Base-by-base conservation (phyloP, 1,140 invertebrate genomes). In the Drosophila parabipectinata region DNA sequence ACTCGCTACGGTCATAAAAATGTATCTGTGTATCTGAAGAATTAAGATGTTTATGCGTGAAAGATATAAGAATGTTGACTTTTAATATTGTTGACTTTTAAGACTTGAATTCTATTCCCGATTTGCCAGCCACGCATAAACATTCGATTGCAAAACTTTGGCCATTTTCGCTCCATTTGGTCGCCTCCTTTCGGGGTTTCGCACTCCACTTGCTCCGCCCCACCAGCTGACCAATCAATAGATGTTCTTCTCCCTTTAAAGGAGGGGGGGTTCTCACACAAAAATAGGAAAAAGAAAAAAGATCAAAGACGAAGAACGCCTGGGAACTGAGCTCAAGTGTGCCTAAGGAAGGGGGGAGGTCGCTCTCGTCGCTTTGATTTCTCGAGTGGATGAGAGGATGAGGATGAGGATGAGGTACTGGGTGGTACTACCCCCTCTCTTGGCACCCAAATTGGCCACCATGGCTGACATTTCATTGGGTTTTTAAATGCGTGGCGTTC, bases 271-370 rank as follows among this genome's bases (percentile, higher is more conserved):
- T 61, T 44, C 41, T 45, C 45, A 45, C 50, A 45, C 21, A 21
- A 21, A 21, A 21, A 21, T 21, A 3, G 21, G 21, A 18, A 18
- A 2, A 21, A 21, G 41, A 39, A 39, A 32, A 69, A 69, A 82
- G 79, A 82, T 82, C 79, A 82, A 82, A 82, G 41, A 75, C 62
- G 69, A 66, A 80, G 75, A 80, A 37, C 73, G 63, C 79, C 59
- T 69, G 69, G 74, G 63, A 83, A 82, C 82, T 78, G 74, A 81
- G 79, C 56, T 78, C 79, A 82, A 82, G 79, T 82, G 72, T 62
- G 59, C 18, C 18, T 0, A 18, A 18, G 18, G 18, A 18, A 18
- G 55, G 41, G 63, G 51, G 12, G 28, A n/a, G 12, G 18, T 1
- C 18, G 18, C 34, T 37, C 21, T 28, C 54, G 24, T 44, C n/a